These are phyloP conservation scores for Callosobruchus maculatus DNA, from an alignment of 2,888 invertebrate genomes.

Conservation along the genomic window DNA sequence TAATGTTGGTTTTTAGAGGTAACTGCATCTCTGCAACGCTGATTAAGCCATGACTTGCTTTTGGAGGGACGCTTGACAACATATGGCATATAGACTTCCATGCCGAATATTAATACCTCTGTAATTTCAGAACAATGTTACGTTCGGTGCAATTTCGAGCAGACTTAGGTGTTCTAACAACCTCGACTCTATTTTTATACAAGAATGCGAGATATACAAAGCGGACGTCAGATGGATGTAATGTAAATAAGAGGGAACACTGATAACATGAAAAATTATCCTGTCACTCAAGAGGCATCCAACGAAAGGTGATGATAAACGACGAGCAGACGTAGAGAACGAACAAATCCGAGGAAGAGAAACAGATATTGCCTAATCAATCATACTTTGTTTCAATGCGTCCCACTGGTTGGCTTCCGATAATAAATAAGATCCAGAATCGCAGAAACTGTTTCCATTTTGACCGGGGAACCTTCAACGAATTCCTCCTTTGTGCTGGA, in stretches of 20 bases:
- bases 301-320: not conserved
- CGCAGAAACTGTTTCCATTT: not conserved
- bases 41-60: too few relatives aligned
- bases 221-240: not conserved
- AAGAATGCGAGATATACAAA: not conserved
- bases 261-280: not conserved
- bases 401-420: not conserved
- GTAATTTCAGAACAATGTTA: too few relatives aligned
- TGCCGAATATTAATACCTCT: too few relatives aligned
- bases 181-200: not conserved
- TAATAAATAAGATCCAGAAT: not conserved
- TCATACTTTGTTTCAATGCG: not conserved
- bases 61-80: too few relatives aligned
- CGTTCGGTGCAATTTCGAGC: too few relatives aligned
- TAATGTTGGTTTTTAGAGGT: too few relatives aligned
- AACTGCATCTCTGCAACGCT: too few relatives aligned
- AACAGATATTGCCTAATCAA: not conserved
- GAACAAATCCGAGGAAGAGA: not conserved
- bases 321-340: not conserved
- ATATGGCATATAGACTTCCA: too few relatives aligned
- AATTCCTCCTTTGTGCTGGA: not conserved
- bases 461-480: not conserved
- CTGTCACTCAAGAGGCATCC: not conserved
- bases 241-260: not conserved
- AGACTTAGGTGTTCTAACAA: too few relatives aligned